Conservation (phyloP, 2,888 invertebrate genomes). For the Ophraella communa region DNA sequence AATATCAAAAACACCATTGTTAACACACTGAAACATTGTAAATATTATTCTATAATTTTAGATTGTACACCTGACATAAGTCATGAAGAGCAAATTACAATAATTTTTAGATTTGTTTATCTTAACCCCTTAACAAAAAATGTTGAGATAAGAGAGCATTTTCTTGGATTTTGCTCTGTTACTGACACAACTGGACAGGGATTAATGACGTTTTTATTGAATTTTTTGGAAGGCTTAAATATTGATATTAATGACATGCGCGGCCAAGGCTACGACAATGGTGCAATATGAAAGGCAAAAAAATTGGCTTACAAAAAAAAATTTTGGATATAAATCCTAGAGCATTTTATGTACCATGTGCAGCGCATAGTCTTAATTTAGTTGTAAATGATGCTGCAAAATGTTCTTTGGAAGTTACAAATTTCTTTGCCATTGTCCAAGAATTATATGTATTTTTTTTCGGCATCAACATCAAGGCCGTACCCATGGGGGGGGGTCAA, state of each 20-base stretch:
- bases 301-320: constrained; percentile 36
- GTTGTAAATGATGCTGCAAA: constrained; percentile 15
- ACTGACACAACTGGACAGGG: constrained; percentile 31
- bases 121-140: no score
- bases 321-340: constrained; percentile 38
- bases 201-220: constrained; percentile 32
- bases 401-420: neutral
- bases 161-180: constrained; percentile 5
- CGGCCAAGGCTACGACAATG: constrained; percentile 9
- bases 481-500: no score
- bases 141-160: constrained; percentile 3
- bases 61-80: constrained; percentile 31
- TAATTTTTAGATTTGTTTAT: constrained; percentile 31
- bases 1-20: neutral
- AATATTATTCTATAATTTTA: neutral
- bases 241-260: constrained; percentile 29
- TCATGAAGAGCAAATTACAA: constrained; percentile 41
- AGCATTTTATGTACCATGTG: constrained; percentile 45
- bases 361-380: constrained; percentile 43
- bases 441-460: neutral
- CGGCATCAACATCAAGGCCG: no score
- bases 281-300: neutral
- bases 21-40: neutral
- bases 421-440: neutral
- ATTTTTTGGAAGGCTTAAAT: constrained; percentile 27